Base-by-base conservation (phyloP, 2,888 invertebrate species). In the Julus scanicus region DNA sequence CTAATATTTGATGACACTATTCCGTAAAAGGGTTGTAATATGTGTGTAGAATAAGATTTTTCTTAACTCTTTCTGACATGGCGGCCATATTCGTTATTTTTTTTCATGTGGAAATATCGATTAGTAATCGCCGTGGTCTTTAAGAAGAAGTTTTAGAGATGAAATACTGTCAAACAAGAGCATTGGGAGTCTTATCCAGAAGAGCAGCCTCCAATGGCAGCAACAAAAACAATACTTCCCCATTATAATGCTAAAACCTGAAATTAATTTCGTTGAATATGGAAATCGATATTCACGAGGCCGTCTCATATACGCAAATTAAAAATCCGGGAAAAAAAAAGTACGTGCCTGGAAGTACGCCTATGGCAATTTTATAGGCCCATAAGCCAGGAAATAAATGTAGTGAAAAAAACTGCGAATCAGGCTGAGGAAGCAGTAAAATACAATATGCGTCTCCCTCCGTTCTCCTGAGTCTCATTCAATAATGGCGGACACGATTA, bases 401-500 rank as follows among this genome's bases (percentile, higher is more conserved):
- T 71, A 29, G 71, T 11, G 71, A 29, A 71, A 71, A 57, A 71
- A 71, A 71, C 71, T 71, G n/a, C 71, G 71, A 71, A 71, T 71
- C 71, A n/a, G 71, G 71, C 71, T 71, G 71, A 71, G 29, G 71
- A 71, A 71, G 71, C 71, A 71, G 29, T 71, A 71, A 71, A 71
- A 71, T 20, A 71, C 84, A 84, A 40, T 84, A 40, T 40, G 20
- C 20, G 40, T 39, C 48, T 84, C 84, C 48, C 84, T 84, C 40
- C 84, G 9, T 13, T 49, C 49, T 84, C 44, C 17, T 6, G 84
- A 40, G 44, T 39, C 84, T 84, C 37, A 37, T 17, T 84, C 40
- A 40, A 48, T 84, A 48, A 84, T 84, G 44, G 48, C 84, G 84
- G 84, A 84, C 84, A 84, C 84, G 84, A 84, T 84, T 84, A 84